These are phyloP conservation scores for Meloidogyne floridensis DNA, from an alignment of 1,140 invertebrate species.

Conservation along the genomic window DNA sequence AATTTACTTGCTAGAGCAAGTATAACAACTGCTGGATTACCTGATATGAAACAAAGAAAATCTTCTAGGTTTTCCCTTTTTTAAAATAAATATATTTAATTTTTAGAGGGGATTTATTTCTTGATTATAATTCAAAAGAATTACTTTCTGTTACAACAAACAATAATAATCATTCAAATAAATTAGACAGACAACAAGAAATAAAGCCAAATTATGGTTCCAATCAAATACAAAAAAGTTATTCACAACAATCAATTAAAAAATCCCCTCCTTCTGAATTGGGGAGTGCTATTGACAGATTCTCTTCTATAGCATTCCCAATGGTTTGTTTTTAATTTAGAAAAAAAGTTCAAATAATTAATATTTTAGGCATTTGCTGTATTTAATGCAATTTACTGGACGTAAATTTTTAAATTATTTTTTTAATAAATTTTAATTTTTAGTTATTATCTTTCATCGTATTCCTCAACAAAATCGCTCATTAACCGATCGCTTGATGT, in stretches of 20 bases:
- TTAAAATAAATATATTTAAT: background rate
- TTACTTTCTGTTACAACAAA: conserved; percentile 25
- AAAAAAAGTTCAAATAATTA: conserved; percentile 4
- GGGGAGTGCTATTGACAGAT: conserved; percentile 55
- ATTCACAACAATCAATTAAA: conserved; percentile 27
- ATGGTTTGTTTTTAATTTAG: conserved; percentile 38
- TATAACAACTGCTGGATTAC: conserved; percentile 27
- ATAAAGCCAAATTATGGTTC: conserved; percentile 9
- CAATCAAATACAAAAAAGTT: conserved; percentile 30
- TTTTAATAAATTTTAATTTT: background rate
- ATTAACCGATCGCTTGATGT: conserved; percentile 27
- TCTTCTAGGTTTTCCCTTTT: conserved; percentile 1
- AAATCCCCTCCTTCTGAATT: conserved; percentile 46
- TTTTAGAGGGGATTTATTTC: conserved; percentile 34
- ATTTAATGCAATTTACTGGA: conserved; percentile 62
- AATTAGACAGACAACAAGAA: conserved; percentile 13
- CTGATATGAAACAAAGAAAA: conserved; percentile 39
- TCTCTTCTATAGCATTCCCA: conserved; percentile 60
- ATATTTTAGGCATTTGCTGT: conserved; percentile 58
- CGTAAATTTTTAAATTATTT: conserved; percentile 14
- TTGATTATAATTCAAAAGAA: conserved; percentile 43
- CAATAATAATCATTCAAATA: conserved; percentile 1
- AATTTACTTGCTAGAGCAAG: conserved; percentile 43
- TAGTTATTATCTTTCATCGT: conserved; percentile 54
- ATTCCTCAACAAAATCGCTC: conserved; percentile 37